Evolutionary conservation across 2,888 invertebrate species (phyloP), one percentile per base, ranked within the genome.

Genomic region (Mystacides longicornis): DNA sequence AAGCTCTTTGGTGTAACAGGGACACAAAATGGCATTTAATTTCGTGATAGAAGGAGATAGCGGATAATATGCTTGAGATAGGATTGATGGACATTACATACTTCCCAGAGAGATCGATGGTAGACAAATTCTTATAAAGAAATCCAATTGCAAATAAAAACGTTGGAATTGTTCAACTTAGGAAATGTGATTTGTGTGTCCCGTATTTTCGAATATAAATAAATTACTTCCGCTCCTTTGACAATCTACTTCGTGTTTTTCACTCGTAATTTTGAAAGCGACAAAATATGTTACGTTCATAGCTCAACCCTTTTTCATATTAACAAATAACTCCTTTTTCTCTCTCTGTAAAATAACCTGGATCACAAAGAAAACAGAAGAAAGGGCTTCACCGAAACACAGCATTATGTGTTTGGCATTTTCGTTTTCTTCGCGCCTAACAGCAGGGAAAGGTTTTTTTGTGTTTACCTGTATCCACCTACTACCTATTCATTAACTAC

Each of bases 71-170:
- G 52, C 52, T 54, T 57, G 43, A 27, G 54, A 18, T 23, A 21
- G 49, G 52, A 55, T 55, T 57, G 54, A 57, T 55, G 52, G 54
- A 49, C 57, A 55, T 57, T 54, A 57, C 53, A 57, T n/a, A n/a
- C 48, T 22, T 48, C 18, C 48, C 2, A 3, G 37, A 37, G 14
- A 37, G 37, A 57, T 57, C 57, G 57, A 57, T 57, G 57, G 54
- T 37, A 47, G 57, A 54, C 54, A 57, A 54, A 54, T 54, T 57
- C 48, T 20, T 18, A 46, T 22, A 46, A 23, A 48, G 47, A 43
- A 51, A 54, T 51, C 51, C 46, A 47, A 57, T 53, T 51, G 46
- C 21, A 51, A 46, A 52, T 49, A 43, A 51, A 55, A 52, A 47
- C 55, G 22, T 37, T 7, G n/a, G 7, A 37, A 37, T 14, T 37